These are phyloP conservation scores for Varecia variegata DNA, from an alignment of 2,797 vertebrate genomes.

Conservation along the genomic window DNA sequence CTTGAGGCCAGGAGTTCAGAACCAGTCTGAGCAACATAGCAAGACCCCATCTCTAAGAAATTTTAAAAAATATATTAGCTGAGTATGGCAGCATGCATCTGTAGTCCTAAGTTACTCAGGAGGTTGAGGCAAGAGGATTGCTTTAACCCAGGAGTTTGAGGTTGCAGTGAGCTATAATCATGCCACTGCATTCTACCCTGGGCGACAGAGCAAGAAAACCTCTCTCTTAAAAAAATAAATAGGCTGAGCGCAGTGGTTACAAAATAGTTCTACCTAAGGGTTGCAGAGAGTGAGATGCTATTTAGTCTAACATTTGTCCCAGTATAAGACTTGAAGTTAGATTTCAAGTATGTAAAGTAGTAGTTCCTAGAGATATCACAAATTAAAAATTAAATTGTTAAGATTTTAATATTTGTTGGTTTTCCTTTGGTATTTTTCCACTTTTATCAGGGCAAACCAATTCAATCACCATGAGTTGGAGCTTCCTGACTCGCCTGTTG, in stretches of 20 bases:
- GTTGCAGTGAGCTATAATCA: background rate
- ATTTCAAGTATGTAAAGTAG: background rate
- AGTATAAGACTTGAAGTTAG: background rate
- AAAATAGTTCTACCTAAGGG: background rate
- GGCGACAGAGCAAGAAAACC: no score
- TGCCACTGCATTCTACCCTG: no score
- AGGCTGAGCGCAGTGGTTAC: no score
- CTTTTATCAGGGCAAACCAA: slow-evolving; percentile 67
- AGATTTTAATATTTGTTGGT: background rate
- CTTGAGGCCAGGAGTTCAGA: no score
- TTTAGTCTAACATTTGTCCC: background rate
- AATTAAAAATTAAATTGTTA: background rate
- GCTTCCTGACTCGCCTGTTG: slow-evolving; percentile 98
- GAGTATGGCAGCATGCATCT: no score
- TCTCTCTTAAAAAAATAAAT: background rate
- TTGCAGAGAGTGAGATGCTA: background rate
- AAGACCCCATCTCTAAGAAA: no score
- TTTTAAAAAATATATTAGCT: no score
- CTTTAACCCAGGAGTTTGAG: no score
- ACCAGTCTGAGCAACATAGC: no score
- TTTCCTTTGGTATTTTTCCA: background rate
- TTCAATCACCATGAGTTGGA: slow-evolving; percentile 97
- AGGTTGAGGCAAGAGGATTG: no score
- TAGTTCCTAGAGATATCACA: background rate
- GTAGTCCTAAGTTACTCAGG: no score